phyloP scores from a whole-genome alignment of 1,140 invertebrate species.

The Drosophila oshimai region DNA sequence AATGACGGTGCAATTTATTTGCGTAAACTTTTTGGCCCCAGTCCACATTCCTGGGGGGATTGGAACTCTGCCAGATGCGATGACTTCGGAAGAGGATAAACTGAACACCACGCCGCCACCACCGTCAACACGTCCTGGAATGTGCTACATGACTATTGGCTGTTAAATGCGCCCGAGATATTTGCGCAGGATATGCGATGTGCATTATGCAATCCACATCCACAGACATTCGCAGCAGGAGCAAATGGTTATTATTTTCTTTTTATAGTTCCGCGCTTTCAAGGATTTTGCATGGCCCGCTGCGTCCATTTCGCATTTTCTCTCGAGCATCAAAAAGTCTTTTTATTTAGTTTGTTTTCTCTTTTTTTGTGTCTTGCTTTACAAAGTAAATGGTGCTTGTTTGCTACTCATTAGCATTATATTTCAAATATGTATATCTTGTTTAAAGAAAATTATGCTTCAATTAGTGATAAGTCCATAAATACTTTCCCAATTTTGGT shows the following conservation, averaged over 20 bases:
- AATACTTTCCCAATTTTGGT: too few species aligned
- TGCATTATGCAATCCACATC: conserved; percentile 4
- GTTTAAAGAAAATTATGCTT: too few species aligned
- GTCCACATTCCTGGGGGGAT: conserved; percentile 2
- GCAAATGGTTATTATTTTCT: conserved; percentile 28
- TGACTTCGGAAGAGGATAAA: not conserved
- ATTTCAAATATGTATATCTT: too few species aligned
- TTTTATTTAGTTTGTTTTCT: not conserved
- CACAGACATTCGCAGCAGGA: conserved; percentile 9
- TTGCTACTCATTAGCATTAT: not conserved
- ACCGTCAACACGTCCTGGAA: conserved; percentile 7
- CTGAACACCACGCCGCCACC: too few species aligned
- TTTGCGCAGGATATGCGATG: conserved; percentile 6
- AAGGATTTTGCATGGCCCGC: conserved; percentile 21
- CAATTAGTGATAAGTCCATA: too few species aligned
- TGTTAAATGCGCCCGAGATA: conserved; percentile 39
- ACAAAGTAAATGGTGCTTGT: not conserved
- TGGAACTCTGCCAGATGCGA: conserved; percentile 31
- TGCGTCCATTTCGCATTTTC: conserved; percentile 24
- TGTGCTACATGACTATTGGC: conserved; percentile 31
- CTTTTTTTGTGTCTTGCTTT: not conserved
- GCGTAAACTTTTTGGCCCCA: conserved; percentile 61
- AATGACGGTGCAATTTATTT: conserved; percentile 72
- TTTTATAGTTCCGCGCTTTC: conserved; percentile 13
- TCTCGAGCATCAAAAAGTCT: not conserved